A percentile compares a stretch with the other conserved stretches of the same genome.
phyloP scores from a whole-genome alignment of 2,797 vertebrate genomes.

The Intellagama lesueurii region DNA sequence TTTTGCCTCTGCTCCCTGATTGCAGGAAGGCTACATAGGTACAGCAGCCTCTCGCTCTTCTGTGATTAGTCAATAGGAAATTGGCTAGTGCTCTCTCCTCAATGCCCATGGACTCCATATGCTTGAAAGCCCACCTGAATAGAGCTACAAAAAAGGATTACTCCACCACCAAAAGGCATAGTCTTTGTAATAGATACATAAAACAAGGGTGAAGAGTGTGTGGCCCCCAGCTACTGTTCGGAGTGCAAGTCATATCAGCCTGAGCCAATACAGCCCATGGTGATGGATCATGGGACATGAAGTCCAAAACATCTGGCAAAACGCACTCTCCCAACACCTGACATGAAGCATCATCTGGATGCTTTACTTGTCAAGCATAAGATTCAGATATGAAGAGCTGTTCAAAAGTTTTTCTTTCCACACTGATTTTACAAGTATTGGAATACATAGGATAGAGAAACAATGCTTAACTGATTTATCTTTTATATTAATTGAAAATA shows the following conservation, averaged over 20 bases:
- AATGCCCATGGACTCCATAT: too few relatives aligned
- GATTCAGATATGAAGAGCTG: too few relatives aligned
- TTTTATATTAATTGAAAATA: neutral
- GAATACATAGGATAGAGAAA: too few relatives aligned
- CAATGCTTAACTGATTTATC: neutral
- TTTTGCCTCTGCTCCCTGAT: too few relatives aligned
- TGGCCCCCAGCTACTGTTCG: neutral
- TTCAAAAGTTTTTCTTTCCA: too few relatives aligned
- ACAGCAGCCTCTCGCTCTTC: too few relatives aligned
- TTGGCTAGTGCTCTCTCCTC: too few relatives aligned
- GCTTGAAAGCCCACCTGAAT: too few relatives aligned
- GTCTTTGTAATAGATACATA: constrained; percentile 30
- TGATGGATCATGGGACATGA: neutral
- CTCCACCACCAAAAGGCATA: neutral
- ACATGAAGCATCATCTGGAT: constrained; percentile 7
- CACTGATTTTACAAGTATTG: neutral
- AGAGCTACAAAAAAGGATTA: too few relatives aligned
- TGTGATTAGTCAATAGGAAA: too few relatives aligned
- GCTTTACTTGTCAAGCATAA: constrained; percentile 24
- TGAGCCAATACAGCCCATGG: neutral
- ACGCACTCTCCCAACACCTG: neutral
- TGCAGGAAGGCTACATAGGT: too few relatives aligned
- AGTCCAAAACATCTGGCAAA: neutral
- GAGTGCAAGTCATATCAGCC: neutral
- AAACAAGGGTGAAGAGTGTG: neutral